A percentile compares a stretch with the other conserved stretches of the same genome.
Conservation (phyloP, 2,888 invertebrate genomes). For the Machimus rusticus region DNA sequence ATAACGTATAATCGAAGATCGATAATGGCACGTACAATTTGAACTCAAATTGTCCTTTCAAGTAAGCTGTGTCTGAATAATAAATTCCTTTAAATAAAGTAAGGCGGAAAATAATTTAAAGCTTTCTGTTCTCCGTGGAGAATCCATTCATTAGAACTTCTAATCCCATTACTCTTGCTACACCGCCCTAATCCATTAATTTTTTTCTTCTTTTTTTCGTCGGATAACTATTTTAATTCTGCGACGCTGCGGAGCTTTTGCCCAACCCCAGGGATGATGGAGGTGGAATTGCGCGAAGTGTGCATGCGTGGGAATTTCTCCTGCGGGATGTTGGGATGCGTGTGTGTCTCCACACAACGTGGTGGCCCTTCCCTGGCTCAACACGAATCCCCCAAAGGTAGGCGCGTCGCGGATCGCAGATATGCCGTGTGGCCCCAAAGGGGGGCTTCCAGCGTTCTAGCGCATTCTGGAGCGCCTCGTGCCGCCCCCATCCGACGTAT, state of each 20-base stretch:
- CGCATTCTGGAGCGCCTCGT: background rate
- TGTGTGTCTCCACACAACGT: background rate
- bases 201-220: background rate
- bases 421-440: background rate
- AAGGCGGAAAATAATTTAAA: conserved; percentile 1
- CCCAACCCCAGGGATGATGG: conserved; percentile 3
- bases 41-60: background rate
- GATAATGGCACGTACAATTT: background rate
- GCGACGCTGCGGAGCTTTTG: conserved; percentile 19
- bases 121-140: background rate
- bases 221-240: conserved; percentile 15
- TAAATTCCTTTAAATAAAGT: background rate
- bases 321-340: background rate
- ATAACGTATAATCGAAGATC: background rate
- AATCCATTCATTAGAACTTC: background rate
- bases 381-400: conserved; percentile 32
- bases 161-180: conserved; percentile 22
- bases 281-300: background rate
- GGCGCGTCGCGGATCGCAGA: background rate
- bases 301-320: conserved; percentile 10
- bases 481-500: background rate
- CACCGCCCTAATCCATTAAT: conserved; percentile 19
- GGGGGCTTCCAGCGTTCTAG: background rate
- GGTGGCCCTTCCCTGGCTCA: conserved; percentile 10
- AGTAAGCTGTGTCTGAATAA: background rate